Evolutionary conservation across 1,140 invertebrate genomes (phyloP).

Genomic region (Drosophila baimaii): DNA sequence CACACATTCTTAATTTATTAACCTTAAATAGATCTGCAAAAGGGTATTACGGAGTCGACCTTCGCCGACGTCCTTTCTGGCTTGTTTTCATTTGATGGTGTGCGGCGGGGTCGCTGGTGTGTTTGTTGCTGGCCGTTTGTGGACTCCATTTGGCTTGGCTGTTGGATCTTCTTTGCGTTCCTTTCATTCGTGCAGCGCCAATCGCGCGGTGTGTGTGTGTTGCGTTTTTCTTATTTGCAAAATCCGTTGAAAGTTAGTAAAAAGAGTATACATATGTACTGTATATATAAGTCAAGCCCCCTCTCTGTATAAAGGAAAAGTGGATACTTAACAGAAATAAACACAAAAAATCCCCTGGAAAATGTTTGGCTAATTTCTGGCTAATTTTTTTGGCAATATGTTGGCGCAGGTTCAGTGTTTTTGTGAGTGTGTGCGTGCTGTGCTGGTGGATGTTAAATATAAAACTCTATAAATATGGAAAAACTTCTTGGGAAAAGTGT

Average conservation of each 20-base stretch:
- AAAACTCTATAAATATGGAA: conserved; percentile 44
- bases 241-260: conserved; percentile 22
- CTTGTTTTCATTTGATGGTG: conserved; percentile 55
- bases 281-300: conserved; percentile 1
- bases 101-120: conserved; percentile 16
- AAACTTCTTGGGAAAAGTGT: conserved; percentile 31
- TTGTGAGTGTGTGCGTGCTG: conserved; percentile 33
- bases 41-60: conserved; percentile 1
- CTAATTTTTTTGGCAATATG: conserved; percentile 57
- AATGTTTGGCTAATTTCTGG: conserved; percentile 16
- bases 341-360: neutral
- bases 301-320: neutral
- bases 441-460: conserved; percentile 50
- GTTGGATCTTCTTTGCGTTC: conserved; percentile 62
- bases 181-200: conserved; percentile 79
- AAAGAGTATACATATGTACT: neutral
- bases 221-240: conserved; percentile 71
- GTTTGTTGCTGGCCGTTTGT: conserved; percentile 38
- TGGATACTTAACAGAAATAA: conserved; percentile 3
- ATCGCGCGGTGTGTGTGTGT: conserved; percentile 69
- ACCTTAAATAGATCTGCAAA: neutral
- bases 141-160: conserved; percentile 75
- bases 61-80: conserved; percentile 3
- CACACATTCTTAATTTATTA: no score
- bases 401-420: conserved; percentile 72